Conservation (phyloP, 2,888 invertebrate species). For the Pheosia tremula region DNA sequence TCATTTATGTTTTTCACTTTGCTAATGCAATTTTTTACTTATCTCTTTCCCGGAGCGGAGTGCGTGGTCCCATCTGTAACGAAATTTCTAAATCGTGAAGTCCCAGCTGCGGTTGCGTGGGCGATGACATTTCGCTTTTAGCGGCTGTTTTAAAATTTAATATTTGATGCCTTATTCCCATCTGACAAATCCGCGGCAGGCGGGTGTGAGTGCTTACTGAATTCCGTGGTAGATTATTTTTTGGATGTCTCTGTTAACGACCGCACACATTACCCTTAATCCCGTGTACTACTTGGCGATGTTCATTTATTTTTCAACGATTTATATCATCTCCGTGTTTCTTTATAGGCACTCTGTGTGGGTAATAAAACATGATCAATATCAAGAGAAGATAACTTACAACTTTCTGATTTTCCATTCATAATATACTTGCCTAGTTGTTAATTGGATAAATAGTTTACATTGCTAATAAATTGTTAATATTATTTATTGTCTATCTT, state of each 20-base stretch:
- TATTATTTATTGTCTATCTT: no score
- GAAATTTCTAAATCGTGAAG: constrained; percentile 80
- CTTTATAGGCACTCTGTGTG: constrained; percentile 37
- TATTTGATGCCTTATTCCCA: constrained; percentile 83
- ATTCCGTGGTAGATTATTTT: constrained; percentile 74
- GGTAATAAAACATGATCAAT: constrained; percentile 24
- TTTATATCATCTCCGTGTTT: constrained; percentile 44
- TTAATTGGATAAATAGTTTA: constrained; percentile 4
- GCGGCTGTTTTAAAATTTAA: constrained; percentile 84
- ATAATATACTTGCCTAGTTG: neutral
- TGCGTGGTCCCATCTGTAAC: constrained; percentile 82
- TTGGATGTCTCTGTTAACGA: constrained; percentile 73
- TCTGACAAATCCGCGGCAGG: constrained; percentile 77
- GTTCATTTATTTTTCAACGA: constrained; percentile 62
- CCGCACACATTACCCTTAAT: constrained; percentile 64
- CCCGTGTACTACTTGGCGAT: constrained; percentile 52
- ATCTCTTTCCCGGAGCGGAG: constrained; percentile 70
- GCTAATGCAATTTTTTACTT: constrained; percentile 81
- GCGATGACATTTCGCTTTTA: constrained; percentile 84
- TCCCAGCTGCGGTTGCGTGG: constrained; percentile 79
- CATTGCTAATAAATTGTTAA: no score
- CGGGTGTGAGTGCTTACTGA: constrained; percentile 55
- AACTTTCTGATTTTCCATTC: constrained; percentile 10
- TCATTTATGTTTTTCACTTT: constrained; percentile 79
- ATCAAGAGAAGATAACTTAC: constrained; percentile 10